Conservation (phyloP, 1,140 invertebrate genomes). For the Hylaeus anthracinus region DNA sequence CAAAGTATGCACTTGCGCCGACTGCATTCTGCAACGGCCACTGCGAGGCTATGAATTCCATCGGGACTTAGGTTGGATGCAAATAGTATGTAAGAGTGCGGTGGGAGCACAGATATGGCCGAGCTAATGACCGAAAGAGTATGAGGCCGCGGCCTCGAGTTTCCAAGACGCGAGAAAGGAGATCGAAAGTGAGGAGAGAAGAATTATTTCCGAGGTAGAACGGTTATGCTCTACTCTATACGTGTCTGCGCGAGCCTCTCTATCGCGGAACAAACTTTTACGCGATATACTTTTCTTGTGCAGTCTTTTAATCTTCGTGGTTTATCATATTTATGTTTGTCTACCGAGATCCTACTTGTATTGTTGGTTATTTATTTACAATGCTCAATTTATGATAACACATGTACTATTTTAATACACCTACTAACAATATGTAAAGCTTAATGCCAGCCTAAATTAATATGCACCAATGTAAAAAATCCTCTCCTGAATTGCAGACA, state of each 20-base stretch:
- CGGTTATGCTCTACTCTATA: not conserved
- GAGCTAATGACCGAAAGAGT: slow-evolving; percentile 67
- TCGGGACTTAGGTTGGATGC: slow-evolving; percentile 64
- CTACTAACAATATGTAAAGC: too few species aligned
- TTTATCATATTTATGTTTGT: too few species aligned
- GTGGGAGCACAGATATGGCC: slow-evolving; percentile 56
- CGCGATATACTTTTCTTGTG: not conserved
- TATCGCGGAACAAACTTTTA: not conserved
- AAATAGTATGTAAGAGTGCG: slow-evolving; percentile 63
- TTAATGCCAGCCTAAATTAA: too few species aligned
- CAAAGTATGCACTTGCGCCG: slow-evolving; percentile 58
- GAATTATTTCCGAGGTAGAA: slow-evolving; percentile 36
- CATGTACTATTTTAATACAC: too few species aligned
- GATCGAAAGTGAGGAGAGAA: slow-evolving; percentile 44
- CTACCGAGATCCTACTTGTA: too few species aligned
- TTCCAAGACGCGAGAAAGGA: slow-evolving; percentile 61
- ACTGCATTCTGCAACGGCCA: slow-evolving; percentile 56
- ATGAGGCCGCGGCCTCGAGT: slow-evolving; percentile 64
- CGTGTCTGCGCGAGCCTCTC: not conserved
- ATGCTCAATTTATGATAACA: too few species aligned
- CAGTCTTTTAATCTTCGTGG: too few species aligned
- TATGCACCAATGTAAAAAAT: too few species aligned
- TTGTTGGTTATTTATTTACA: too few species aligned
- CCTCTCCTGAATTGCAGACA: too few species aligned
- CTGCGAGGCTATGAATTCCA: slow-evolving; percentile 59